Evolutionary conservation across 1,140 invertebrate genomes (phyloP).

Genomic region (Drosophila pallidifrons): DNA sequence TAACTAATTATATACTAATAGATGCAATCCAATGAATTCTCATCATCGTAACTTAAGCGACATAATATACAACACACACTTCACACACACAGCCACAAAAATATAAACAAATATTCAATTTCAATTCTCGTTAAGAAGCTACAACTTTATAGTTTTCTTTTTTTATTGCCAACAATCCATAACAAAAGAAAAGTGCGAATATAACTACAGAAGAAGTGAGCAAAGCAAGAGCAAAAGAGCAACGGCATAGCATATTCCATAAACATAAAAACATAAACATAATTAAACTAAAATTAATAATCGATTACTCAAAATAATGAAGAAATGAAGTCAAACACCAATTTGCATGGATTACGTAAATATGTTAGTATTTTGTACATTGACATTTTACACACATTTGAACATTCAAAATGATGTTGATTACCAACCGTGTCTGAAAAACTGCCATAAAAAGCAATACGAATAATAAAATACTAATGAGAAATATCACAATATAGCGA

Average conservation of each 20-base stretch:
- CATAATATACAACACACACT: not conserved
- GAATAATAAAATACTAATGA: conserved; percentile 56
- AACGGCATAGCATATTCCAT: not conserved
- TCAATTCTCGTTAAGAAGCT: not conserved
- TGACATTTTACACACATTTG: conserved; percentile 27
- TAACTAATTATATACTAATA: conserved; percentile 18
- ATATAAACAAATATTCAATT: not conserved
- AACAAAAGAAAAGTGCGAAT: conserved; percentile 1
- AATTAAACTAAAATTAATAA: conserved; percentile 15
- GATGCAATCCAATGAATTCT: conserved; percentile 17
- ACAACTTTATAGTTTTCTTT: not conserved
- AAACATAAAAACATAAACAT: not conserved
- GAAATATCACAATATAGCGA: conserved; percentile 41
- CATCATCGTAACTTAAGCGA: conserved; percentile 5
- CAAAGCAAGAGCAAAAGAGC: not conserved
- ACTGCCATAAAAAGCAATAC: conserved; percentile 81
- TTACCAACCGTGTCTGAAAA: conserved; percentile 58
- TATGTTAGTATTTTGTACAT: conserved; percentile 46
- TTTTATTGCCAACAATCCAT: too few species aligned
- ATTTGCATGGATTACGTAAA: conserved; percentile 20
- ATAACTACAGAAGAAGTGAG: not conserved
- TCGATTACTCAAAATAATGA: conserved; percentile 32
- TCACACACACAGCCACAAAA: not conserved
- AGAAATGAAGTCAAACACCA: conserved; percentile 20
- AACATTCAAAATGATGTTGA: conserved; percentile 25